Evolutionary conservation across 2,113 vertebrate genomes (phyloP).

Genomic region (Sprattus sprattus): DNA sequence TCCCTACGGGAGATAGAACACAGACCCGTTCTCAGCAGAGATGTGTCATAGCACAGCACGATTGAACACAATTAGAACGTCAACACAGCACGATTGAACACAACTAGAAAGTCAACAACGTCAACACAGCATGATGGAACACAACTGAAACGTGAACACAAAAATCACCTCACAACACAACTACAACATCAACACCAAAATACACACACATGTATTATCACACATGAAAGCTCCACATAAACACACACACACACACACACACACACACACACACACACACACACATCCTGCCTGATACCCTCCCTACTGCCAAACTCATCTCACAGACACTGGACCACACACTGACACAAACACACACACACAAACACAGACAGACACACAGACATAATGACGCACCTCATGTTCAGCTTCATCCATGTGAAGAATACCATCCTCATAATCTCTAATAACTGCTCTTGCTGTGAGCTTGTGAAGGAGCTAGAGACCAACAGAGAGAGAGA

Average conservation of each 20-base stretch:
- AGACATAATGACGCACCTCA: conserved; percentile 69
- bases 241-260: not conserved
- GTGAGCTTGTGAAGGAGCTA: conserved; percentile 87
- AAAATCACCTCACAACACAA: not conserved
- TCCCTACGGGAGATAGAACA: conserved; percentile 66
- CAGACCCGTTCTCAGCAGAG: not conserved
- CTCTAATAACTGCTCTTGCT: conserved; percentile 81
- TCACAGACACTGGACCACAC: too few species aligned
- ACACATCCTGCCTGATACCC: not conserved
- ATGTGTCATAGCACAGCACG: not conserved
- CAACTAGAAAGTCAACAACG: not conserved
- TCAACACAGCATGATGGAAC: not conserved
- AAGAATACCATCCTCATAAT: conserved; percentile 83
- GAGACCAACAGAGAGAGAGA: not conserved
- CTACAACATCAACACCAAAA: not conserved
- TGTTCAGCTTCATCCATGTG: conserved; percentile 73
- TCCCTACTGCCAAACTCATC: too few species aligned
- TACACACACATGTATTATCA: too few species aligned
- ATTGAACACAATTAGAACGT: too few species aligned
- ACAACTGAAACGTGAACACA: not conserved
- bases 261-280: not conserved
- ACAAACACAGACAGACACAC: not conserved
- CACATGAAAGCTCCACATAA: not conserved
- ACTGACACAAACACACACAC: not conserved
- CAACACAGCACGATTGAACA: not conserved